Evolutionary conservation across 2,113 vertebrate species (phyloP), one percentile per base, ranked within the genome.

Genomic region (Hydrochoerus hydrochaeris): DNA sequence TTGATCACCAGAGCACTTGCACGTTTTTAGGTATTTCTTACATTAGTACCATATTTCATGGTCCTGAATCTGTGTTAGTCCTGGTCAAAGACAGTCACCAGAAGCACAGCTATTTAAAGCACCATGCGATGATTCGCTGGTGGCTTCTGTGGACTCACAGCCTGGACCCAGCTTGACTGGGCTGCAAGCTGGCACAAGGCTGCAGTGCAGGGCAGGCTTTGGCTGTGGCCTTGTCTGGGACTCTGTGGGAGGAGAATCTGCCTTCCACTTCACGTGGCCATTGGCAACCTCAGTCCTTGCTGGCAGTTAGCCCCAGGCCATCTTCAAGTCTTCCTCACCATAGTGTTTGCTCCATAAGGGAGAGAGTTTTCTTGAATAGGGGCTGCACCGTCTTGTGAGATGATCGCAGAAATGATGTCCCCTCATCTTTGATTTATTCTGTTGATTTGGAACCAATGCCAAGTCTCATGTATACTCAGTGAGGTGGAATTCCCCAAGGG

Each of bases 261-360:
- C 20, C 16, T 54, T n/a, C 58, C 17, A 26, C 8, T 30, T 63
- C 41, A 10, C 0, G 0, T 4, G 7, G 20, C 4, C 8, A 12
- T 44, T 26, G 26, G 58, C 4, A 71, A 20, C 80, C 3, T 69
- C 17, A 11, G 7, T 5, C n/a, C 62, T 83, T 67, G 12, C 19
- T 60, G 62, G 28, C 35, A 8, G 0, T 84, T 12, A 24, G 22
- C 87, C 8, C 7, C 58, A 85, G 26, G 20, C n/a, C 38, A 24
- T 65, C 30, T 28, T 17, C 38, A 6, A 0, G 1, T 49, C n/a
- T 30, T 84, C 7, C 30, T 5, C 0, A 13, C 7, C 46, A 3
- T 4, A 35, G 0, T 7, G 0, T 38, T 67, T 88, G 3, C 38
- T 77, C 77, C 26, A 16, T 7, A 44, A 38, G 17, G 19, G 6